A percentile compares a stretch with the other conserved stretches of the same genome.
Conservation (phyloP, 2,888 invertebrate genomes). For the Mythimna ferrago region DNA sequence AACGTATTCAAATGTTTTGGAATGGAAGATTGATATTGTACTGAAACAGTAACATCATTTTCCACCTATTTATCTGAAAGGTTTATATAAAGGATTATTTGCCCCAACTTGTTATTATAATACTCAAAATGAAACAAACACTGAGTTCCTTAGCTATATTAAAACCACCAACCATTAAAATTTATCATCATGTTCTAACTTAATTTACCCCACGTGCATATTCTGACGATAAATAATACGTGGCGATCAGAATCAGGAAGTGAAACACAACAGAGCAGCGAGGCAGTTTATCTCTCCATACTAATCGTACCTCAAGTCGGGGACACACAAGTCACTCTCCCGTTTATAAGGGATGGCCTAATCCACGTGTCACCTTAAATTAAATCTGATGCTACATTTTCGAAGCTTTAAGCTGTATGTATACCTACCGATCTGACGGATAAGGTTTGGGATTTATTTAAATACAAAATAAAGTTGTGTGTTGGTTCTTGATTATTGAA, state of each 20-base stretch:
- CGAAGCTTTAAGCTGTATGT: conserved; percentile 43
- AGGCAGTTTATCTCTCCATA: conserved; percentile 53
- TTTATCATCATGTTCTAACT: conserved; percentile 14
- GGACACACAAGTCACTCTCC: conserved; percentile 54
- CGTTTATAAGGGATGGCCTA: conserved; percentile 59
- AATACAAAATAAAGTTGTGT: neutral
- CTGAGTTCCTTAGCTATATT: neutral
- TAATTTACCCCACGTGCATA: conserved; percentile 23
- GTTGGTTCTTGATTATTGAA: neutral
- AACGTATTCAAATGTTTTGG: conserved; percentile 49
- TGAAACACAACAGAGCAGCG: conserved; percentile 40
- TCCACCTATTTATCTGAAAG: conserved; percentile 2
- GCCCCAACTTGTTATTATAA: neutral
- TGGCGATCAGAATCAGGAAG: conserved; percentile 35
- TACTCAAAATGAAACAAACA: neutral
- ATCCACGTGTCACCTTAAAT: conserved; percentile 59
- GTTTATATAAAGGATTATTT: neutral
- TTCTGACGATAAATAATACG: conserved; percentile 36
- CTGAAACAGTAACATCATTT: conserved; percentile 17
- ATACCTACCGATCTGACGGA: conserved; percentile 17
- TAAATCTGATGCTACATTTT: conserved; percentile 59
- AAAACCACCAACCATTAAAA: neutral
- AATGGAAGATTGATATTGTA: conserved; percentile 36
- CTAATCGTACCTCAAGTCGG: conserved; percentile 57
- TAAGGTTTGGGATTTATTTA: conserved; percentile 20